Evolutionary conservation across 2,113 vertebrate species (phyloP), one percentile per base, ranked within the genome.

Genomic region (Rhizomys pruinosus): DNA sequence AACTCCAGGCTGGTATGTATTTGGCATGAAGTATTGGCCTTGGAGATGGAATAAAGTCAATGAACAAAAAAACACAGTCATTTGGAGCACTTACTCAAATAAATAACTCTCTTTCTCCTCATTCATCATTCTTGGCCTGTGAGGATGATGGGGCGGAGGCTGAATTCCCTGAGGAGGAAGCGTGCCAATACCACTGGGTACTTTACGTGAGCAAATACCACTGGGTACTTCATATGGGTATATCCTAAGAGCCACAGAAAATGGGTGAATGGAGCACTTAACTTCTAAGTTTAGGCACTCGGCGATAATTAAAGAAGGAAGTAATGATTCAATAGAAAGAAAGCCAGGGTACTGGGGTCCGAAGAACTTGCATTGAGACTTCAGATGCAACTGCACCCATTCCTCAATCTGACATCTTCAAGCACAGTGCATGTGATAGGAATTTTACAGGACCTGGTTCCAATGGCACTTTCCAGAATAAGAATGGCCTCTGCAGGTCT

Each of bases 331-430:
- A 66, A 52, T 59, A 39, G 12, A 59, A 77, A 11, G 22, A 11
- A 20, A n/a, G n/a, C n/a, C n/a, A n/a, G n/a, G n/a, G n/a, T n/a
- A n/a, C n/a, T n/a, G n/a, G n/a, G n/a, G n/a, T n/a, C n/a, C n/a
- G n/a, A n/a, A n/a, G n/a, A n/a, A n/a, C n/a, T n/a, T n/a, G n/a
- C n/a, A n/a, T n/a, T n/a, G n/a, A n/a, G n/a, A 37, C 3, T 37
- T 57, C 37, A 59, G 68, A 37, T 3, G 5, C 3, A 17, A n/a
- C 19, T 27, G 27, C 42, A 7, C 23, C 29, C n/a, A 19, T 52
- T 10, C 15, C 11, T 6, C 59, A 0, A 0, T 6, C 5, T 5
- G 52, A 15, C 44, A 25, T n/a, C 32, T 15, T 10, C 15, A 42
- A 9, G 63, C 0, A 12, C 5, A 59, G 1, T 39, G 34, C 47